phyloP scores from a whole-genome alignment of 2,113 vertebrate species.

The Propithecus coquereli region DNA sequence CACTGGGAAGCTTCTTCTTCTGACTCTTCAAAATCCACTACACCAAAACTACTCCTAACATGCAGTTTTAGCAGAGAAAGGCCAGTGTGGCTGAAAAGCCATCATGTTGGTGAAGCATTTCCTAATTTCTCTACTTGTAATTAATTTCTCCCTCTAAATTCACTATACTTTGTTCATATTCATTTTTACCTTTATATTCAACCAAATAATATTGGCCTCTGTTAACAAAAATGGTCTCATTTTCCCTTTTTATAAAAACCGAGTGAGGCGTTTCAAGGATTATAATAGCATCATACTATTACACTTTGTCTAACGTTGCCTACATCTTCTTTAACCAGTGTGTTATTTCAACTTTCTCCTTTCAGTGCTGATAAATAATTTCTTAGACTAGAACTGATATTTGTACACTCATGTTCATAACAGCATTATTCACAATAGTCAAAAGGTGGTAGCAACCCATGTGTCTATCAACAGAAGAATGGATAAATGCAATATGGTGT shows the following conservation, averaged over 20 bases:
- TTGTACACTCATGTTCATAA: neutral
- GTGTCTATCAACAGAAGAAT: neutral
- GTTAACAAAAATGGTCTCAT: neutral
- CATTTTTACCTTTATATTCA: neutral
- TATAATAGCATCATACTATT: neutral
- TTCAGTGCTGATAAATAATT: neutral
- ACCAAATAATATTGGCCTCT: neutral
- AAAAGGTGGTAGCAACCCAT: neutral
- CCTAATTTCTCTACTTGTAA: neutral
- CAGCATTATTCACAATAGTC: neutral
- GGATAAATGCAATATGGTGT: neutral
- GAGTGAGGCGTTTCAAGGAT: neutral
- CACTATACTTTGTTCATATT: neutral
- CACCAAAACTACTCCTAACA: neutral
- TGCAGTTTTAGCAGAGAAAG: neutral
- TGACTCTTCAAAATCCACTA: neutral
- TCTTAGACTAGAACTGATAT: neutral
- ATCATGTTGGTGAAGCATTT: neutral
- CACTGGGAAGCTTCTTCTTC: neutral
- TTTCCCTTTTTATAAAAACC: neutral
- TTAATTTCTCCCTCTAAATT: neutral
- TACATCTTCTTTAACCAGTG: neutral
- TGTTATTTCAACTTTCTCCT: neutral
- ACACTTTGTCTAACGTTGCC: neutral
- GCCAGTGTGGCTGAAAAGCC: neutral